Evolutionary conservation across 2,797 vertebrate species (phyloP).

Genomic region (Crenichthys baileyi): DNA sequence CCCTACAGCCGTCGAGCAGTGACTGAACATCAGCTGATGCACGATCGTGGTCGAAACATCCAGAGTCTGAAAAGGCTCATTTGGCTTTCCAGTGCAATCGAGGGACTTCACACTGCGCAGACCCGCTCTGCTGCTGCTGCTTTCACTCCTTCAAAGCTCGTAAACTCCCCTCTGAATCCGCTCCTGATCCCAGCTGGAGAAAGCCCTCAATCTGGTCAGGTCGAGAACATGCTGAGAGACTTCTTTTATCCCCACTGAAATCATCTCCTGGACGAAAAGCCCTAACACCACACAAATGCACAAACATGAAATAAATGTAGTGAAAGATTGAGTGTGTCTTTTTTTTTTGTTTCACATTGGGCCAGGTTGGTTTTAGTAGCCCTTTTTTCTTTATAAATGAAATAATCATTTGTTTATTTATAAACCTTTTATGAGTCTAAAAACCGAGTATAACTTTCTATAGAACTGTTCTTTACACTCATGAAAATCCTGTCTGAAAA

Average conservation of each 20-base stretch:
- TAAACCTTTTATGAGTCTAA: too few species aligned
- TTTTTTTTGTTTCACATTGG: constrained; percentile 2
- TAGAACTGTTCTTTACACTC: neutral
- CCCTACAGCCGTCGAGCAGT: constrained; percentile 75
- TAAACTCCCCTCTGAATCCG: constrained; percentile 23
- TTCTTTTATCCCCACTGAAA: constrained; percentile 68
- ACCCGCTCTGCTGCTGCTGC: constrained; percentile 49
- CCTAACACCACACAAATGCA: constrained; percentile 32
- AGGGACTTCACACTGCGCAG: constrained; percentile 82
- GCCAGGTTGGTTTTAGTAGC: too few species aligned
- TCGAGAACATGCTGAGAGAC: constrained; percentile 70
- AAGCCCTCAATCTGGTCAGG: constrained; percentile 28
- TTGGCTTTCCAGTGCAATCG: constrained; percentile 83
- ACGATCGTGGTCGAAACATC: constrained; percentile 79
- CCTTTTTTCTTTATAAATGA: too few species aligned
- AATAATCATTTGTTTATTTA: too few species aligned
- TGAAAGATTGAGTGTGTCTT: constrained; percentile 6
- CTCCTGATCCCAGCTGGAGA: constrained; percentile 36
- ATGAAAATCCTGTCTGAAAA: neutral
- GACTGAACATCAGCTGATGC: constrained; percentile 83
- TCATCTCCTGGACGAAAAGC: constrained; percentile 49
- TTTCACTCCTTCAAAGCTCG: constrained; percentile 34
- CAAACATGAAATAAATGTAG: neutral
- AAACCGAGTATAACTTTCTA: neutral
- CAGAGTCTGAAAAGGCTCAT: constrained; percentile 85